Base-by-base conservation (phyloP, 2,888 invertebrate species). In the Silvanus unidentatus region DNA sequence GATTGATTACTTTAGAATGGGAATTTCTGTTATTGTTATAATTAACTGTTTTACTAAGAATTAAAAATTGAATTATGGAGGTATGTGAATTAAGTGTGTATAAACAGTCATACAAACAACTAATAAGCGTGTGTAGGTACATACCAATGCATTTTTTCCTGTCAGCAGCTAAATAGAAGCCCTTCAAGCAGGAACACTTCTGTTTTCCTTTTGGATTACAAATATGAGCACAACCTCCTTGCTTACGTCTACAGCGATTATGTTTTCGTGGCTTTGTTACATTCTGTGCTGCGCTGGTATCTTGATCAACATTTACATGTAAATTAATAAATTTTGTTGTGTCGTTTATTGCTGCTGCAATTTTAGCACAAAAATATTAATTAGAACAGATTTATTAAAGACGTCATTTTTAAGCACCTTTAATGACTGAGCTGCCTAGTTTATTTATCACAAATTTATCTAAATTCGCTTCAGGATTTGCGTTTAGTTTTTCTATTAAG, bases 101-200 rank as follows among this genome's bases (percentile, higher is more conserved):
- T n/a, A n/a, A n/a, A n/a, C n/a, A n/a, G n/a, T n/a, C n/a, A n/a
- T n/a, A n/a, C n/a, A n/a, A n/a, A n/a, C n/a, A n/a, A n/a, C n/a
- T n/a, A n/a, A n/a, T n/a, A n/a, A n/a, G n/a, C n/a, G n/a, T n/a
- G n/a, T n/a, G n/a, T n/a, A n/a, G n/a, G n/a, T n/a, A n/a, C n/a
- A n/a, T n/a, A n/a, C n/a, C n/a, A 10, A 65, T 54, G 54, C 75
- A 75, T 30, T 60, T 60, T 44, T 59, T 62, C 45, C 66, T 66
- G 44, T 73, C 65, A 28, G 64, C 58, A 1, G 58, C 59, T n/a
- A 68, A 51, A 36, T 63, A 62, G 58, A 73, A 75, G 43, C 77
- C 77, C 41, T 69, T 65, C 47, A 71, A 67, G 56, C 77, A 77
- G 13, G 68, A 65, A 52, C 77, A 77, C 52, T 66, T 70, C 52